phyloP scores from a whole-genome alignment of 2,888 invertebrate genomes.

The Lingula anatina region DNA sequence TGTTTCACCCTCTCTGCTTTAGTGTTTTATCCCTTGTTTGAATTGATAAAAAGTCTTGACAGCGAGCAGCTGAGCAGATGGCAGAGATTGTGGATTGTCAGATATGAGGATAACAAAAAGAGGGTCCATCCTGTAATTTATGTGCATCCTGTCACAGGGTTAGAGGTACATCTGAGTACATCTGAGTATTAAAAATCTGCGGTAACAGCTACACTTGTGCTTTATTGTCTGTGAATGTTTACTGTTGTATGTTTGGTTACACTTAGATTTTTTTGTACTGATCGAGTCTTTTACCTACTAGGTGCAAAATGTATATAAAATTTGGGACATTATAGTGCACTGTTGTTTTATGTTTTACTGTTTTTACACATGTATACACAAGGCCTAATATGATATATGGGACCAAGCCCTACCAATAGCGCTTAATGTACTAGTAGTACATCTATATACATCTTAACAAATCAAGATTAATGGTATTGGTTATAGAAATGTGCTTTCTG shows the following conservation, averaged over 20 bases:
- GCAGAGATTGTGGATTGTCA: conserved; percentile 41
- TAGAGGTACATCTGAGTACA: too few species aligned
- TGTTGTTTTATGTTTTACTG: too few species aligned
- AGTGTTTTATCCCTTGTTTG: conserved; percentile 38
- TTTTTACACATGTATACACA: not conserved
- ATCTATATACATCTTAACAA: not conserved
- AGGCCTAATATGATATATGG: not conserved
- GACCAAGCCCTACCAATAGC: not conserved
- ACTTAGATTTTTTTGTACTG: too few species aligned
- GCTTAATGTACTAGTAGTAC: not conserved
- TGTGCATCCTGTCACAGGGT: conserved; percentile 36
- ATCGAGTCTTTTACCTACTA: too few species aligned
- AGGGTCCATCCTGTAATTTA: conserved; percentile 39
- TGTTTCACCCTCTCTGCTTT: too few species aligned
- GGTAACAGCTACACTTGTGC: too few species aligned
- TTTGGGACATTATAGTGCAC: too few species aligned
- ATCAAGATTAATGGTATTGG: not conserved
- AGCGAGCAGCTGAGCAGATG: conserved; percentile 24
- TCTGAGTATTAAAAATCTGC: too few species aligned
- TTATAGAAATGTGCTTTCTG: too few species aligned
- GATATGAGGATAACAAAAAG: conserved; percentile 22
- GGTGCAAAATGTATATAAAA: too few species aligned
- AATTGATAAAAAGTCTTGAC: conserved; percentile 30
- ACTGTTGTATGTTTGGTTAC: too few species aligned
- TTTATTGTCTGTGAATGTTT: too few species aligned